These are phyloP conservation scores for Tachina grossa DNA, from an alignment of 2,888 invertebrate genomes.

Conservation along the genomic window DNA sequence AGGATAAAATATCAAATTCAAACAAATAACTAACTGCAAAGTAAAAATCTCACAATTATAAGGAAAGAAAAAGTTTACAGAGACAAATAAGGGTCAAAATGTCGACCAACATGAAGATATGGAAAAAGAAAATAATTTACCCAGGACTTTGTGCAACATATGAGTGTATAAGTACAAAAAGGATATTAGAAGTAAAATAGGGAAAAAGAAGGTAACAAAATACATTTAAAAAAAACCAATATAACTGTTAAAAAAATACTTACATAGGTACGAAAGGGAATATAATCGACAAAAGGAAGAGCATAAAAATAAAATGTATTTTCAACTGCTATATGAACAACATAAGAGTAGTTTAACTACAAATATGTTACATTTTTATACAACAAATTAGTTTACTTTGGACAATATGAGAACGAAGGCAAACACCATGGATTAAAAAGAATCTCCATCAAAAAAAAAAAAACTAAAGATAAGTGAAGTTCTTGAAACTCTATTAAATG, in stretches of 20 bases:
- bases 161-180: constrained; percentile 20
- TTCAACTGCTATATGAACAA: constrained; percentile 35
- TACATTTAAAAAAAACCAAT: constrained; percentile 30
- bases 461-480: neutral
- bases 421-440: neutral
- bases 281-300: constrained; percentile 35
- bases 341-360: constrained; percentile 41
- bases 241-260: constrained; percentile 34
- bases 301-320: neutral
- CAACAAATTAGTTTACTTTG: constrained; percentile 32
- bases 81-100: constrained; percentile 66
- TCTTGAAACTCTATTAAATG: constrained; percentile 18
- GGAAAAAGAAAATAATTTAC: constrained; percentile 37
- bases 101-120: constrained; percentile 58
- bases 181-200: constrained; percentile 41
- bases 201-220: constrained; percentile 24
- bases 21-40: constrained; percentile 36
- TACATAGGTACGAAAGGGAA: neutral
- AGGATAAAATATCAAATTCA: constrained; percentile 49
- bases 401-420: constrained; percentile 6
- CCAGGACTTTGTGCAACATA: constrained; percentile 25
- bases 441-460: neutral
- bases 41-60: constrained; percentile 45
- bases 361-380: constrained; percentile 31
- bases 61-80: constrained; percentile 10